Percentiles rank a stretch among this genome's conserved stretches.
These are phyloP conservation scores for Pithys albifrons DNA, from an alignment of 2,113 vertebrate genomes.

Conservation along the genomic window DNA sequence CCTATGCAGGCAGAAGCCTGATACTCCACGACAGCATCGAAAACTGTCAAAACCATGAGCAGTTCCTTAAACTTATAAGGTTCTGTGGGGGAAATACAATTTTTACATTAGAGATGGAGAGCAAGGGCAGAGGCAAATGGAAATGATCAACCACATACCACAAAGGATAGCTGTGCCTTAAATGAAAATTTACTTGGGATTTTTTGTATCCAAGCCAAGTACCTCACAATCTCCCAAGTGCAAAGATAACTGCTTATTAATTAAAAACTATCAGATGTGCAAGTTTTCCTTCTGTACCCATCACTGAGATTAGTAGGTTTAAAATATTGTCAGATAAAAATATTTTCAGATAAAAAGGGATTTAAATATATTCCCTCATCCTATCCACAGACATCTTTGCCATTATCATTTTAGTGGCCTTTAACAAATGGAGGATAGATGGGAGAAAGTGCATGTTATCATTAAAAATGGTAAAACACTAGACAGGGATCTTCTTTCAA, in stretches of 20 bases:
- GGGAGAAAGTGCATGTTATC: not conserved
- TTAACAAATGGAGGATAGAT: not conserved
- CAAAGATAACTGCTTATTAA: not conserved
- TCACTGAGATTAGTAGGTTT: not conserved
- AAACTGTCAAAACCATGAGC: not conserved
- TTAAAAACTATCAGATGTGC: not conserved
- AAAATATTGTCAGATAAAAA: not conserved
- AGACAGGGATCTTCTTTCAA: not conserved
- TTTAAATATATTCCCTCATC: not conserved
- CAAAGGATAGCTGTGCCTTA: not conserved
- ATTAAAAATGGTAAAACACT: not conserved
- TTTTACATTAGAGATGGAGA: not conserved
- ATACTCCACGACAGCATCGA: not conserved
- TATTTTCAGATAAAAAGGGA: not conserved
- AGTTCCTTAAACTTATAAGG: not conserved
- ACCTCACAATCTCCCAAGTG: not conserved
- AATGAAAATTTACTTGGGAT: not conserved
- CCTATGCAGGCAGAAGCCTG: not conserved
- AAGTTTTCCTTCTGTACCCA: not conserved
- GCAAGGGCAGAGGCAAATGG: not conserved
- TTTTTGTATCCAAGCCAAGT: not conserved
- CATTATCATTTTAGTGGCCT: not conserved
- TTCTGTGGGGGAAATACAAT: not conserved
- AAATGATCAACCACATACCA: fast-evolving
- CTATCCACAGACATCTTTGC: not conserved